phyloP scores from a whole-genome alignment of 2,888 invertebrate species.

The Drosophila phalerata region DNA sequence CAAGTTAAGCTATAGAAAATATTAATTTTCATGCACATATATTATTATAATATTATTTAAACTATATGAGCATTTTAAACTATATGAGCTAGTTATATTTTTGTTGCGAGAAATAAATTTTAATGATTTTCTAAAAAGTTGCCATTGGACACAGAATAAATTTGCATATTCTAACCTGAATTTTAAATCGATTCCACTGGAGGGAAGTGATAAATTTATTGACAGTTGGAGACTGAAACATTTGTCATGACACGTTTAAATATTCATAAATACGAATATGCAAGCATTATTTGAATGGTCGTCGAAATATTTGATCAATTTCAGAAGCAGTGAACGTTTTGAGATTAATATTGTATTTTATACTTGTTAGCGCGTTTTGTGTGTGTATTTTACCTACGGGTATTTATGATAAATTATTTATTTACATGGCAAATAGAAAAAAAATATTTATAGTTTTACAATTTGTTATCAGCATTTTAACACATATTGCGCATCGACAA shows the following conservation, averaged over 20 bases:
- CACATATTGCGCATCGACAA: slow-evolving; percentile 43
- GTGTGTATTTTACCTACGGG: slow-evolving; percentile 24
- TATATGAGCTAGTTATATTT: background rate
- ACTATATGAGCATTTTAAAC: background rate
- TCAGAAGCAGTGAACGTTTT: slow-evolving; percentile 35
- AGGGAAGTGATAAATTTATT: slow-evolving; percentile 56
- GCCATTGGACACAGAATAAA: slow-evolving; percentile 7
- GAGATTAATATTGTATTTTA: slow-evolving; percentile 14
- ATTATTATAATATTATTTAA: background rate
- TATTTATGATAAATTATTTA: slow-evolving; percentile 55
- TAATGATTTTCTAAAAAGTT: slow-evolving; percentile 7
- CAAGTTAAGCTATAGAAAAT: no score
- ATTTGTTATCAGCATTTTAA: slow-evolving; percentile 29
- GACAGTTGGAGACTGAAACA: slow-evolving; percentile 63
- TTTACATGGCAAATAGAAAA: slow-evolving; percentile 45
- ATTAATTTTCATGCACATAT: no score
- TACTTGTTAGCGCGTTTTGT: background rate
- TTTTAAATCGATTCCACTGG: slow-evolving; percentile 27
- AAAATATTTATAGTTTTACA: slow-evolving; percentile 8
- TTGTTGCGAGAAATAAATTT: slow-evolving; percentile 4
- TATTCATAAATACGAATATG: slow-evolving; percentile 39
- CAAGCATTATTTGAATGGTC: slow-evolving; percentile 8
- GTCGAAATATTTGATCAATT: slow-evolving; percentile 35
- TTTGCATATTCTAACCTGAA: slow-evolving; percentile 13
- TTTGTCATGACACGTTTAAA: slow-evolving; percentile 50